Base-by-base conservation (phyloP, 35 echinoderm and acorn worm species). In the Apostichopus parvimensis region DNA sequence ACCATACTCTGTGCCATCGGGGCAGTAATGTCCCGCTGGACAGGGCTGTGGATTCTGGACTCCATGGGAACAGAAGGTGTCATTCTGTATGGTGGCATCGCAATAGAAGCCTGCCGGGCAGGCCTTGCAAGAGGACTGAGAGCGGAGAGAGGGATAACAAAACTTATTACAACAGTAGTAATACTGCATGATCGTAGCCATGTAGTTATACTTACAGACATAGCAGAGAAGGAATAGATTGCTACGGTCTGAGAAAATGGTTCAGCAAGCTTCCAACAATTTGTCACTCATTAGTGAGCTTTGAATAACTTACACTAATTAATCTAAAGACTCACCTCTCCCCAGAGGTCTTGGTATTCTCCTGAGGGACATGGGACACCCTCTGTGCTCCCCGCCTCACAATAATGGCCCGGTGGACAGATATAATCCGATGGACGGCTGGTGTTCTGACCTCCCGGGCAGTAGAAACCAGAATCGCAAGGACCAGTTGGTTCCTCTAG, bases 351-450 rank as follows among this genome's bases (percentile, higher is more conserved):
- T 78, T 98, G 96, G 77, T 98, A 98, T 13, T 87, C 64, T 28
- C 96, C 96, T 1, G 96, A 89, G 4, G 93, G 81, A 54, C 96
- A 98, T 4, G 92, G 58, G 1, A 75, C 25, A 53, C 92, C 85
- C 9, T 60, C 90, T 8, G 77, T 58, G 80, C 96, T 98, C 18
- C 89, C 91, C 12, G 26, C 65, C 57, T 88, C 83, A 83, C 96
- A 98, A 77, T 94, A 95, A 80, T 98, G 96, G 18, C 96, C 96
- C 1, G 96, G 96, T 11, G 96, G 93, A 68, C 96, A 98, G 59
- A 77, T 72, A 64, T 95, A 98, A 56, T 95, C 94, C 9, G 77
- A 78, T 15, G 96, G 96, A 15, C 91, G 90, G 85, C 94, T 96
- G 57, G 85, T 92, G 64, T 98, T 98, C 91, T 98, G 96, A 53